Percentiles rank a stretch among this genome's conserved stretches.
phyloP scores from a whole-genome alignment of 2,888 invertebrate species.

The Drepanosiphum platanoidis region DNA sequence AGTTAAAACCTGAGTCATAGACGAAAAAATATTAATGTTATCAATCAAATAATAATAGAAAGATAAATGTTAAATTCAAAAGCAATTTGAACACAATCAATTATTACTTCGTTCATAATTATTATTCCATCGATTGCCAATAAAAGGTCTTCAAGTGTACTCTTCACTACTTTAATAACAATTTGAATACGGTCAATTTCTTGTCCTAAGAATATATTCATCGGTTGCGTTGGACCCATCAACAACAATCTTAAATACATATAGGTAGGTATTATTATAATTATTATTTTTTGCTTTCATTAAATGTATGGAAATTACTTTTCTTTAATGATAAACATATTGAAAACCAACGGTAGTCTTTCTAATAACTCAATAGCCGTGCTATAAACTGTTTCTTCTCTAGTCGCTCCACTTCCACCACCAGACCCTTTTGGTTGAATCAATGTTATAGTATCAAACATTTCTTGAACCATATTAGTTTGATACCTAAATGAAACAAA shows the following conservation, averaged over 20 bases:
- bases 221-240: constrained; percentile 91
- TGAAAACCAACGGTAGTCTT: constrained; percentile 86
- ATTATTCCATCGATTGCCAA: constrained; percentile 97
- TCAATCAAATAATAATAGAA: background rate
- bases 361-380: constrained; percentile 92
- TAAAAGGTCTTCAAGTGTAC: constrained; percentile 87
- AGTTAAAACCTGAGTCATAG: constrained; percentile 80
- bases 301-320: constrained; percentile 20
- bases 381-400: constrained; percentile 90
- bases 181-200: constrained; percentile 84
- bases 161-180: constrained; percentile 77
- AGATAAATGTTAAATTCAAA: background rate
- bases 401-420: constrained; percentile 87
- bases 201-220: constrained; percentile 91
- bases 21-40: background rate
- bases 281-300: too few relatives aligned
- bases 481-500: too few relatives aligned
- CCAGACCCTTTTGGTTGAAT: constrained; percentile 97
- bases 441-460: constrained; percentile 91
- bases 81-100: background rate
- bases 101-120: constrained; percentile 90
- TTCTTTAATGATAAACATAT: constrained; percentile 80
- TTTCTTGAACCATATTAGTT: constrained; percentile 93
- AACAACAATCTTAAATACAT: constrained; percentile 63
- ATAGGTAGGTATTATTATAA: too few relatives aligned